Evolutionary conservation across 2,888 invertebrate species (phyloP).

Genomic region (Trichogramma evanescens): DNA sequence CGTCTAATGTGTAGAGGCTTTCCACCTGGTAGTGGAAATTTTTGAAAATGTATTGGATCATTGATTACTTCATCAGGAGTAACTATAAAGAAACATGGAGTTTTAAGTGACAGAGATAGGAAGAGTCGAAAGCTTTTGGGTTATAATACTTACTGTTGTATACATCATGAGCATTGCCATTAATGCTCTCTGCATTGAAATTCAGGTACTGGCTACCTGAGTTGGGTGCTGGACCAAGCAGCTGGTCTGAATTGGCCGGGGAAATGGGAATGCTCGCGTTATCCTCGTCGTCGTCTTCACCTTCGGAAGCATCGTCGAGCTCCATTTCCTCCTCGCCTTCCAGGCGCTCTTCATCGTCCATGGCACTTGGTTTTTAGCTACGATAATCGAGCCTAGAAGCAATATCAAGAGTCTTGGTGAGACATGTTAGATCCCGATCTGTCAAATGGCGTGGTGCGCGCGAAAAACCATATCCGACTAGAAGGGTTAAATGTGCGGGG

Average conservation of each 20-base stretch:
- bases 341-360: conserved; percentile 47
- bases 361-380: conserved; percentile 32
- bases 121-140: not conserved
- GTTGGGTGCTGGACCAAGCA: conserved; percentile 38
- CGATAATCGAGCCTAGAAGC: not conserved
- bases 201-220: conserved; percentile 31
- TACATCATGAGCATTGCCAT: conserved; percentile 16
- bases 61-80: conserved; percentile 61
- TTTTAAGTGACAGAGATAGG: conserved; percentile 2
- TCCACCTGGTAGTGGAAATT: conserved; percentile 50
- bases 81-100: conserved; percentile 28
- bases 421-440: no score
- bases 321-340: conserved; percentile 61
- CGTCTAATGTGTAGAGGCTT: conserved; percentile 60
- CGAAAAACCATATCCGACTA: no score
- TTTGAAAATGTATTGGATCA: conserved; percentile 56
- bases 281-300: conserved; percentile 65
- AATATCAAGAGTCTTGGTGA: no score
- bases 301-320: conserved; percentile 66
- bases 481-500: no score
- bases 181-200: conserved; percentile 19
- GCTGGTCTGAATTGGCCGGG: conserved; percentile 47
- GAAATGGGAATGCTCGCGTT: conserved; percentile 51
- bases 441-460: no score
- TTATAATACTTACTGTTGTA: conserved; percentile 11